Conservation (phyloP, 2,888 invertebrate genomes). For the Leucophenga maculata region DNA sequence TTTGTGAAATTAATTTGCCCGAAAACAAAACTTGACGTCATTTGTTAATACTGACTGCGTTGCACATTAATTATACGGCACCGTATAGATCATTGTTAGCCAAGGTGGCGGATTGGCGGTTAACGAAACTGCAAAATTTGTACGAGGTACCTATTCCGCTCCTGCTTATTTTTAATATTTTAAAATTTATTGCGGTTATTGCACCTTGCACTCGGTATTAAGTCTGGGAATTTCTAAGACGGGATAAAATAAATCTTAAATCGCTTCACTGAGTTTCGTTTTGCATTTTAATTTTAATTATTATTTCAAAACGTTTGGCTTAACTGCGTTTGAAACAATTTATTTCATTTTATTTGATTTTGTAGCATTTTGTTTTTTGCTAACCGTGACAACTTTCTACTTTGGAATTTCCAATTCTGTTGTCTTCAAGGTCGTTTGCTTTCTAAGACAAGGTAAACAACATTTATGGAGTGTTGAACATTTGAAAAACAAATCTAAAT, state of each 20-base stretch:
- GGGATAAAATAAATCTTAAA: not conserved
- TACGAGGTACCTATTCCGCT: too few species aligned
- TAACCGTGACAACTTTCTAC: conserved; percentile 40
- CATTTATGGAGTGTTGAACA: conserved; percentile 57
- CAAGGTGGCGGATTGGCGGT: too few species aligned
- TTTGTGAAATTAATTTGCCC: conserved; percentile 12
- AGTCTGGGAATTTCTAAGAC: not conserved
- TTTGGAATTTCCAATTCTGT: conserved; percentile 31
- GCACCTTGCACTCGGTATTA: conserved; percentile 3
- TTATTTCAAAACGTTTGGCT: not conserved
- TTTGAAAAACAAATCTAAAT: conserved; percentile 38
- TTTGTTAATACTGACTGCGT: not conserved
- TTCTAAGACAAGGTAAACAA: conserved; percentile 60
- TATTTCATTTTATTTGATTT: not conserved
- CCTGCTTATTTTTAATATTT: not conserved
- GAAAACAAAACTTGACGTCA: conserved; percentile 17
- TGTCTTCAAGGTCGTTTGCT: conserved; percentile 55
- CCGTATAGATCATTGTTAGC: not conserved
- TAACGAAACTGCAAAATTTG: too few species aligned
- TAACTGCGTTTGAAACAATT: not conserved
- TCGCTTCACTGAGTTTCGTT: not conserved
- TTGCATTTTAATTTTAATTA: not conserved
- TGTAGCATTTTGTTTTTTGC: not conserved
- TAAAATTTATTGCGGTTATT: conserved; percentile 6
- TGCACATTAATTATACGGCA: not conserved